Evolutionary conservation across 2,888 invertebrate species (phyloP).

Genomic region (Lochmaea crataegi): DNA sequence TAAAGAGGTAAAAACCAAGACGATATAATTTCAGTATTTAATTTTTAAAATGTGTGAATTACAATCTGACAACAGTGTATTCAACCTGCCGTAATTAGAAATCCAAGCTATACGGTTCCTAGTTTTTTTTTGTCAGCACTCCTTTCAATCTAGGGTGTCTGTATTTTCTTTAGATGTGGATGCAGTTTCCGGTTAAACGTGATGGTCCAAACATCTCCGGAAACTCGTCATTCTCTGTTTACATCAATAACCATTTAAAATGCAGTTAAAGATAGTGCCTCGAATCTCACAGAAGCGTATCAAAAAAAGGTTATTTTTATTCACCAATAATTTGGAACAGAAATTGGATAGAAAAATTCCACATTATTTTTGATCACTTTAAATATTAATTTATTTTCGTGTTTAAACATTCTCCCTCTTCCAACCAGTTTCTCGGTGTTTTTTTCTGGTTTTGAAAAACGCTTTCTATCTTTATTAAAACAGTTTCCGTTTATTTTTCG

Average conservation of each 20-base stretch:
- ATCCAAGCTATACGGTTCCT: background rate
- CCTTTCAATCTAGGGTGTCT: conserved; percentile 43
- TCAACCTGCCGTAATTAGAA: conserved; percentile 19
- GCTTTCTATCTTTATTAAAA: too few species aligned
- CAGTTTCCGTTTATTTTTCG: too few species aligned
- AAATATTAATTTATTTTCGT: too few species aligned
- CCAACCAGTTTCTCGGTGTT: too few species aligned
- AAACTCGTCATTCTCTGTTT: conserved; percentile 59
- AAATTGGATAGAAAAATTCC: too few species aligned
- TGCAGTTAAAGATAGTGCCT: conserved; percentile 61
- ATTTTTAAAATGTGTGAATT: too few species aligned
- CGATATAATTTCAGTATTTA: too few species aligned
- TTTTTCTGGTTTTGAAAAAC: too few species aligned
- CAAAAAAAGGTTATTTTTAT: background rate
- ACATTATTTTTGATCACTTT: too few species aligned
- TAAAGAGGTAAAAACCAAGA: too few species aligned
- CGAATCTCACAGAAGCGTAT: conserved; percentile 1
- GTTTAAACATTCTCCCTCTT: too few species aligned
- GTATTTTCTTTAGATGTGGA: conserved; percentile 54
- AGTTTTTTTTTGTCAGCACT: conserved; percentile 15
- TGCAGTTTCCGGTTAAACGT: conserved; percentile 49
- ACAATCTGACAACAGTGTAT: background rate
- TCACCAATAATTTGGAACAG: too few species aligned
- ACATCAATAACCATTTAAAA: conserved; percentile 60
- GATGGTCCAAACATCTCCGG: conserved; percentile 57